A percentile compares a stretch with the other conserved stretches of the same genome.
phyloP scores from a whole-genome alignment of 2,888 invertebrate genomes.

The Caenorhabditis sulstoni region DNA sequence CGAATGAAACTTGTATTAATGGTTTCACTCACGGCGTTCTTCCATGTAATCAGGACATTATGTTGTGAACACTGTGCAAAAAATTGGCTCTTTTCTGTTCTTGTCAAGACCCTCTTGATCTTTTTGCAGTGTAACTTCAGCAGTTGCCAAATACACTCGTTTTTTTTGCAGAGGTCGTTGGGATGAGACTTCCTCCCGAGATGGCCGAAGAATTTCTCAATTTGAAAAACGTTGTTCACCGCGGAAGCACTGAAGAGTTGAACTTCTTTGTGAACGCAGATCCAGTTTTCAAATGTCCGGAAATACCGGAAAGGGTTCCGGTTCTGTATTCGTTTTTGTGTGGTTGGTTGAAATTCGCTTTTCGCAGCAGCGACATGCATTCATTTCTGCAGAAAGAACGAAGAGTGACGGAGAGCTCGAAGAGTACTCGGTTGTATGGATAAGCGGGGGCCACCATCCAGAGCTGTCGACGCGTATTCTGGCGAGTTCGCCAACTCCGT shows the following conservation, averaged over 20 bases:
- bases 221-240: neutral
- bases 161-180: neutral
- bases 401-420: neutral
- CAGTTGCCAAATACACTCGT: no score
- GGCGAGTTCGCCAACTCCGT: neutral
- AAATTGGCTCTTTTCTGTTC: no score
- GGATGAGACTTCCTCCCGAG: neutral
- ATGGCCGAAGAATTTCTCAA: neutral
- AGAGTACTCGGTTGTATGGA: constrained; percentile 9
- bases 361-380: no score
- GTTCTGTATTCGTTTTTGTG: neutral
- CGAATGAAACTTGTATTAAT: no score
- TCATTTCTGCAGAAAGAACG: neutral
- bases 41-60: no score
- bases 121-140: no score
- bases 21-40: no score
- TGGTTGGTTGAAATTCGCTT: neutral
- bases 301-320: neutral
- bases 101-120: no score
- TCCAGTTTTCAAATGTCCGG: constrained; percentile 5
- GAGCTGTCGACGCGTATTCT: neutral
- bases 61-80: no score
- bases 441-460: neutral
- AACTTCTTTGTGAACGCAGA: neutral
- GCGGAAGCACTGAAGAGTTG: neutral